phyloP scores from a whole-genome alignment of 2,113 vertebrate species.

The Scytalopus superciliaris region DNA sequence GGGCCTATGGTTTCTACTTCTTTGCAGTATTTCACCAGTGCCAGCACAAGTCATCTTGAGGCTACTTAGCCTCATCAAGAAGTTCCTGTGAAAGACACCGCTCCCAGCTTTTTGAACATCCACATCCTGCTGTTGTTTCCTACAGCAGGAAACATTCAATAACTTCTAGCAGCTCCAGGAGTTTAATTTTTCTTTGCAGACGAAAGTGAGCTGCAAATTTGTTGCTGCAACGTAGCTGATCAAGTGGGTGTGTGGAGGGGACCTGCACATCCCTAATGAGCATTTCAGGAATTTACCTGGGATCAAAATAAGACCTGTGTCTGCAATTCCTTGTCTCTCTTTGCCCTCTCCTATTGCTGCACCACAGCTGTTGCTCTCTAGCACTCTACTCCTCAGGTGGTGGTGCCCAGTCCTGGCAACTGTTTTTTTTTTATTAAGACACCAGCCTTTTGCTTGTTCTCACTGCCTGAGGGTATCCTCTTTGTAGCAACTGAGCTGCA shows the following conservation, averaged over 20 bases:
- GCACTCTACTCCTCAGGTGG: not conserved
- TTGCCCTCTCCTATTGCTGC: not conserved
- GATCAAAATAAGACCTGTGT: not conserved
- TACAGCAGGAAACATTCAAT: not conserved
- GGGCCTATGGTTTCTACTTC: not conserved
- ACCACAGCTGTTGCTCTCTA: not conserved
- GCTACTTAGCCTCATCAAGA: not conserved
- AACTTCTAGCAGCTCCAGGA: not conserved
- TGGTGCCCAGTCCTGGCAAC: not conserved
- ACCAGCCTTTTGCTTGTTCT: not conserved
- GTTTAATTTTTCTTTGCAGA: not conserved
- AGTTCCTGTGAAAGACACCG: not conserved
- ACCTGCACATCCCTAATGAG: not conserved
- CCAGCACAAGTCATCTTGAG: not conserved
- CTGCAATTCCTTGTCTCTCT: not conserved
- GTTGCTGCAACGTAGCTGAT: not conserved
- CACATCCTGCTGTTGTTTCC: not conserved
- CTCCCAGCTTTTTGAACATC: not conserved
- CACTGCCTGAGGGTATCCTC: not conserved
- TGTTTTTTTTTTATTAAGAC: not conserved
- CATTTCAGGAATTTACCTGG: not conserved
- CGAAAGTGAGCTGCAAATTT: not conserved
- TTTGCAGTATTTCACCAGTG: not conserved
- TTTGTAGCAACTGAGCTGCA: not conserved
- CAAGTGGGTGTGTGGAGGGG: not conserved